Base-by-base conservation (phyloP, 1,140 invertebrate genomes). In the Papilio machaon region DNA sequence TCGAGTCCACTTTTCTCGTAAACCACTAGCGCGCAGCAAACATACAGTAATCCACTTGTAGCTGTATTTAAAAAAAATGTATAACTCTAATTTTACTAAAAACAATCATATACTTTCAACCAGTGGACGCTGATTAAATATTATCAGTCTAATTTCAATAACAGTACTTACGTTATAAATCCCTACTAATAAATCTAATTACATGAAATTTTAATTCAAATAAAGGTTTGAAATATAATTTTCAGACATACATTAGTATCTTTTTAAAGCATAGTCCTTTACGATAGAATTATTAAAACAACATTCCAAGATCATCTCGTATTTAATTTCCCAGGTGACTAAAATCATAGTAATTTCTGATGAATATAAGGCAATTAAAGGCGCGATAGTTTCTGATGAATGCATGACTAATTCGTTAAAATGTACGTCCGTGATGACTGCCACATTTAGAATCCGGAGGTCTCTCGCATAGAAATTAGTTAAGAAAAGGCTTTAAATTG, bases 1-100 rank as follows among this genome's bases (percentile, higher is more conserved):
- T 70, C 64, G 35, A 30, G 30, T 70, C 64, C 64, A 70, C 64
- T 70, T 70, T 35, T 11, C 30, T 35, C 64, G 30, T 70, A 35
- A 70, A 35, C 64, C 64, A 70, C 30, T 70, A 38, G 30, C 30
- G 64, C 64, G 11, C 23, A 70, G 64, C 30, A 35, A 70, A 35
- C 23, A 30, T 30, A 30, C 23, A 38, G 11, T 35, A 70, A 70
- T 15, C 9, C 60, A 23, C 23, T 70, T 70, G 11, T 70, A 58
- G 54, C 2, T 17, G n/a, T 19, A 9, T 19, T 58, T 1, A 58
- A n/a, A 58, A 58, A 58, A 43, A 43, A 43, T 30, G 23, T 30
- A 30, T 30, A 30, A 30, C 23, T 43, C 38, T 4, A 43, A 43
- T 43, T 43, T 6, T 43, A 43, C 52, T 17, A 54, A 54, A 54